A percentile compares a stretch with the other conserved stretches of the same genome.
Conservation (phyloP, 2,888 invertebrate genomes). For the Andrena hattorfiana region DNA sequence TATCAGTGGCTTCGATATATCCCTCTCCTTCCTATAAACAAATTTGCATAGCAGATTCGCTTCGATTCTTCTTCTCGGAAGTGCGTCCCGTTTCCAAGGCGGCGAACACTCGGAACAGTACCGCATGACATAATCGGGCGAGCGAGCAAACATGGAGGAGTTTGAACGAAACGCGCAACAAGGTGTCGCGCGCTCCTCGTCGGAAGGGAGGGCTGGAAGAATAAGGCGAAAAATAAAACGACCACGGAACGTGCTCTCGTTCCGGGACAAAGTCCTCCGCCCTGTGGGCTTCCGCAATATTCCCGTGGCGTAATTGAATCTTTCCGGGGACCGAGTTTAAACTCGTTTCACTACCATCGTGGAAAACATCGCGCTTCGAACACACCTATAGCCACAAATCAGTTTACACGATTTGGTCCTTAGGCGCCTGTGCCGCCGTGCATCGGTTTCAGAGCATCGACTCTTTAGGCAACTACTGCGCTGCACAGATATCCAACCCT, state of each 20-base stretch:
- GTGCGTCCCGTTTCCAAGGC: neutral
- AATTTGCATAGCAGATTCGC: neutral
- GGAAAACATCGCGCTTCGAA: constrained; percentile 1
- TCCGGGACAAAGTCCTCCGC: constrained; percentile 21
- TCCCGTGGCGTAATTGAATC: constrained; percentile 75
- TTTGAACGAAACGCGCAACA: constrained; percentile 6
- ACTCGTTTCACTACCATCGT: constrained; percentile 48
- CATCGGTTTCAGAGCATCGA: neutral
- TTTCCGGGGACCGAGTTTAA: constrained; percentile 74
- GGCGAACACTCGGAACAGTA: neutral
- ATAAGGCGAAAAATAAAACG: constrained; percentile 21
- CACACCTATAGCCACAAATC: neutral
- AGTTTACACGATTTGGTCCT: neutral
- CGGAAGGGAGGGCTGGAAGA: neutral
- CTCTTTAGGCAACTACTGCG: constrained; percentile 2
- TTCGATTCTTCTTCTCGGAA: neutral
- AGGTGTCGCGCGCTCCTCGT: constrained; percentile 1
- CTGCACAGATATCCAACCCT: no score
- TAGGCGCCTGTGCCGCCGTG: neutral
- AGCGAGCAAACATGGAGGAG: neutral
- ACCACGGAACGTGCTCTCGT: constrained; percentile 24
- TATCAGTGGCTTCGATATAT: neutral
- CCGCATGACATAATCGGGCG: constrained; percentile 5
- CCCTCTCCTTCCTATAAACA: neutral
- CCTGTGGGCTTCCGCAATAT: constrained; percentile 58